Percentiles rank a stretch among this genome's conserved stretches.
Evolutionary conservation across 2,113 vertebrate genomes (phyloP).

Genomic region (Suricata suricatta): DNA sequence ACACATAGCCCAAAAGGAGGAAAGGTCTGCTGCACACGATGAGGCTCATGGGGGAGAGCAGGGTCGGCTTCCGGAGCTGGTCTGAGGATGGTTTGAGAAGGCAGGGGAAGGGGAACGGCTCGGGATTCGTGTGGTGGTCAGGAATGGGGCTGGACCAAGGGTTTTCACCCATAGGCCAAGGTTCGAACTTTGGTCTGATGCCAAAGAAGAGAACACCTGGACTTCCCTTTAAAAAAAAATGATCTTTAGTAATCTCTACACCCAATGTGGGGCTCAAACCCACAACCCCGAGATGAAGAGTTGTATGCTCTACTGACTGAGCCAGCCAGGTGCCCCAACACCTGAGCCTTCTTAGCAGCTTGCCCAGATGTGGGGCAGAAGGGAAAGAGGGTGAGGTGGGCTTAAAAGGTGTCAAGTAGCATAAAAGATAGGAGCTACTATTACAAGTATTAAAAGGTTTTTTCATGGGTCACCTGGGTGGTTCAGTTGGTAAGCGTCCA

Average conservation of each 20-base stretch:
- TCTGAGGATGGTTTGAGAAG: not conserved
- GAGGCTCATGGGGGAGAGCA: not conserved
- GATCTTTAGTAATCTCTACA: not conserved
- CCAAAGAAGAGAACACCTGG: not conserved
- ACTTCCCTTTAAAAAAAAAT: not conserved
- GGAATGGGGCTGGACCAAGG: not conserved
- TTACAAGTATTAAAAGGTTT: not conserved
- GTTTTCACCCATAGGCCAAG: not conserved
- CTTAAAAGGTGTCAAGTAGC: not conserved
- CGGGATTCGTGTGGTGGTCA: not conserved
- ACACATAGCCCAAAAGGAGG: not conserved
- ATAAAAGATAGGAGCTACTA: not conserved
- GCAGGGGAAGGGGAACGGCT: not conserved
- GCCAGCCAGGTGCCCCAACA: not conserved
- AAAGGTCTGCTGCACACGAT: not conserved
- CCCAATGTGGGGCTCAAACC: not conserved
- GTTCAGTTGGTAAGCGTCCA: too few species aligned
- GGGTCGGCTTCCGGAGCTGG: not conserved
- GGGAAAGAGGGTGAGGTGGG: not conserved
- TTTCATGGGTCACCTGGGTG: not conserved
- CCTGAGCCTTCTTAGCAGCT: not conserved
- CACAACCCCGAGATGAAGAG: not conserved
- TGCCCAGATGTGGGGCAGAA: not conserved
- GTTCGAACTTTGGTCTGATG: not conserved
- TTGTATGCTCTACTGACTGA: not conserved